These are phyloP conservation scores for Pelagia noctiluca DNA, from an alignment of 30 jellyfish, hydroid and myxozoan genomes.

Conservation along the genomic window DNA sequence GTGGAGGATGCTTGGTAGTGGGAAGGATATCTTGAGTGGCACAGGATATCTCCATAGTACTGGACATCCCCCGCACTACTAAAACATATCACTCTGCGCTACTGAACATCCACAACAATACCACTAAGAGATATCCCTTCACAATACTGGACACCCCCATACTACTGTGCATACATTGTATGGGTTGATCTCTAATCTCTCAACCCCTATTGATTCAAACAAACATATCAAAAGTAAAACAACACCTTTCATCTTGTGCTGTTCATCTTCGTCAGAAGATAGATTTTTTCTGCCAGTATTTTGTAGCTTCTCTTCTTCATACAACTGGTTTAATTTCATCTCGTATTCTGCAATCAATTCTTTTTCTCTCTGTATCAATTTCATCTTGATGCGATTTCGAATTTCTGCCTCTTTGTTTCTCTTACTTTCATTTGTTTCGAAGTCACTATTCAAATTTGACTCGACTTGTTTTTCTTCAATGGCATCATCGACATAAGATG, in stretches of 20 bases:
- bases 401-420: constrained; percentile 36
- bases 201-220: too few species aligned
- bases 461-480: background rate
- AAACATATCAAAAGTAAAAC: too few species aligned
- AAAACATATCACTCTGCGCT: too few species aligned
- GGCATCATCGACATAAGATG: constrained; percentile 15
- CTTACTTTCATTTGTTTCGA: background rate
- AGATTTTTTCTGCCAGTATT: background rate
- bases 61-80: too few species aligned
- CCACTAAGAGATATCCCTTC: too few species aligned
- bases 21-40: too few species aligned
- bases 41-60: too few species aligned
- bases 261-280: background rate
- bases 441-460: background rate
- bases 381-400: constrained; percentile 46
- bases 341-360: background rate
- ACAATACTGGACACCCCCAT: too few species aligned
- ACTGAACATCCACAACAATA: too few species aligned
- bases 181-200: background rate
- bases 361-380: constrained; percentile 33
- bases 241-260: too few species aligned
- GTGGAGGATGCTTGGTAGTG: too few species aligned
- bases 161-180: too few species aligned
- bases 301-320: constrained; percentile 1
- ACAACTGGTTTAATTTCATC: background rate